Percentiles rank a stretch among this genome's conserved stretches.
These are phyloP conservation scores for Chirona hameri DNA, from an alignment of 2,888 invertebrate genomes.

Conservation along the genomic window DNA sequence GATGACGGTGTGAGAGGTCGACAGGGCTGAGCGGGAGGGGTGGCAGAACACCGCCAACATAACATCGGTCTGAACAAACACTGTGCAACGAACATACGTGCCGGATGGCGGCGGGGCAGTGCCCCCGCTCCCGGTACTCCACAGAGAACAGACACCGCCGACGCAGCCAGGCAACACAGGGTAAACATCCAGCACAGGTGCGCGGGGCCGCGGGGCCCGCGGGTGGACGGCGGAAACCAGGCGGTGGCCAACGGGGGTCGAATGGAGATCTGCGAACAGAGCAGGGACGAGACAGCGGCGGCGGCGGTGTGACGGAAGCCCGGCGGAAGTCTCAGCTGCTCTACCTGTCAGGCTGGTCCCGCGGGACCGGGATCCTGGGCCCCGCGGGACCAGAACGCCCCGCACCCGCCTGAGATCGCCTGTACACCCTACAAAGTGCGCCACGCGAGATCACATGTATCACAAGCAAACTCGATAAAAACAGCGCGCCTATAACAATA, in stretches of 20 bases:
- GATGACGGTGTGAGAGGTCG: neutral
- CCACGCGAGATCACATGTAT: too few species aligned
- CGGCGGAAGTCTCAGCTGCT: too few species aligned
- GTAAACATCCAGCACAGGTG: neutral
- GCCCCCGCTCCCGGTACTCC: neutral
- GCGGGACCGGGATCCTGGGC: too few species aligned
- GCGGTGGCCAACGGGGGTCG: neutral
- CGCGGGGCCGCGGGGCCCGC: too few species aligned
- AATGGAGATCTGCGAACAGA: too few species aligned
- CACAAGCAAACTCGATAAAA: neutral
- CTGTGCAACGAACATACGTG: neutral
- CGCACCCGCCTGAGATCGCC: neutral
- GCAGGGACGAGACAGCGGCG: neutral
- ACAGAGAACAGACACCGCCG: neutral
- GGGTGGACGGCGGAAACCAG: too few species aligned
- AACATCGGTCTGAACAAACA: neutral
- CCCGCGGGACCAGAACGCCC: too few species aligned
- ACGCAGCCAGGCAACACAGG: neutral
- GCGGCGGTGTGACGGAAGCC: neutral
- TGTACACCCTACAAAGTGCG: neutral
- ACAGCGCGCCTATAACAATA: too few species aligned
- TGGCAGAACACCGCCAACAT: too few species aligned
- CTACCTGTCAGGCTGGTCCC: too few species aligned
- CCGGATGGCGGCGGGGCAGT: neutral
- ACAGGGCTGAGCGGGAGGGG: neutral